These are phyloP conservation scores for Xyliphius kryptos DNA, from an alignment of 2,113 vertebrate species.

Conservation along the genomic window DNA sequence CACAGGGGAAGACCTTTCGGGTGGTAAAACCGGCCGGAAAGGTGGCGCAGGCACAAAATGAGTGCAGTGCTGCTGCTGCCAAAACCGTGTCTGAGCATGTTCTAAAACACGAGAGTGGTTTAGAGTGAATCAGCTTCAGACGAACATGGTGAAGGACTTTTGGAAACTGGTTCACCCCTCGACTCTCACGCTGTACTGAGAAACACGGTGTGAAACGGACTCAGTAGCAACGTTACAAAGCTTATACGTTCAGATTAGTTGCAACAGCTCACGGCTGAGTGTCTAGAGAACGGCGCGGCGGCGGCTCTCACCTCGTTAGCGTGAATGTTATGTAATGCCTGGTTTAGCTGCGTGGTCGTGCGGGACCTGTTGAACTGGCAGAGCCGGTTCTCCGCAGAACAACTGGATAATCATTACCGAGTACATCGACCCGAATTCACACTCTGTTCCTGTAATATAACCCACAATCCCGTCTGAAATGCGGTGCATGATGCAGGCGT, in stretches of 20 bases:
- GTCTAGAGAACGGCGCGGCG: neutral
- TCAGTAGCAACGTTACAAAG: neutral
- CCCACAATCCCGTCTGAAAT: neutral
- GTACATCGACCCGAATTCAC: neutral
- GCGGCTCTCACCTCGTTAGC: neutral
- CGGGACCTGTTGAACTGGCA: neutral
- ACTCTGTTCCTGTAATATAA: neutral
- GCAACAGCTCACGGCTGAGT: neutral
- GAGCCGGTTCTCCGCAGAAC: neutral
- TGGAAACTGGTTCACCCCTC: neutral
- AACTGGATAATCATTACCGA: neutral
- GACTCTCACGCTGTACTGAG: neutral
- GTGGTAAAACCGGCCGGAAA: neutral
- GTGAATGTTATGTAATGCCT: neutral
- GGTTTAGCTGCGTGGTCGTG: neutral
- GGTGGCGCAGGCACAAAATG: neutral
- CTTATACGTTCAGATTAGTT: neutral
- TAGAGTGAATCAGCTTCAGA: neutral
- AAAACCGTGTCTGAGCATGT: slow-evolving; percentile 1
- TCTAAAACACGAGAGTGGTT: neutral
- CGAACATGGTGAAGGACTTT: neutral
- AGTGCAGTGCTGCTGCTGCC: neutral
- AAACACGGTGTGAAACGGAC: neutral
- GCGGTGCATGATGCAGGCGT: neutral
- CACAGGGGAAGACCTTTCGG: slow-evolving; percentile 14